Percentiles rank a stretch among this genome's conserved stretches.
Evolutionary conservation across 2,113 vertebrate genomes (phyloP).

Genomic region (Ondatra zibethicus): DNA sequence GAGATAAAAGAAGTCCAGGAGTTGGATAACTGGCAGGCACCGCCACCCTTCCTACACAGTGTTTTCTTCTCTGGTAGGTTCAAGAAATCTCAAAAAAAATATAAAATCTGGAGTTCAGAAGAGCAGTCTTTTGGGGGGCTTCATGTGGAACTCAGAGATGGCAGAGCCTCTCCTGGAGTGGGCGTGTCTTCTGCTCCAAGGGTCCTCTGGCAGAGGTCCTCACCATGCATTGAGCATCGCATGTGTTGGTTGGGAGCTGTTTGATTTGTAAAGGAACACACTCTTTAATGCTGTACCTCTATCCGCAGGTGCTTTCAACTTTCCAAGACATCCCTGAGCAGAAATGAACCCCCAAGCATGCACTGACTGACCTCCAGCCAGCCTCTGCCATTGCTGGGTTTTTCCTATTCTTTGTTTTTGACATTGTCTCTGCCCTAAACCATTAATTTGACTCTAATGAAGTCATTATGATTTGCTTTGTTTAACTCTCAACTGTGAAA

Average conservation of each 20-base stretch:
- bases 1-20: conserved; percentile 79
- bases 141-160: background rate
- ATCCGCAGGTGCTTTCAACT: conserved; percentile 62
- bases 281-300: conserved; percentile 42
- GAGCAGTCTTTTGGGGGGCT: conserved; percentile 43
- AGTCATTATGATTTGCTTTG: background rate
- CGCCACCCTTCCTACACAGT: background rate
- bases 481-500: conserved; percentile 45
- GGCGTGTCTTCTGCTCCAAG: background rate
- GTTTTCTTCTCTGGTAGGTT: conserved; percentile 37
- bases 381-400: background rate
- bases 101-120: background rate
- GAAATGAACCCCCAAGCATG: conserved; percentile 5
- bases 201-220: background rate
- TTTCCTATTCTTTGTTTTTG: background rate
- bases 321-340: conserved; percentile 53
- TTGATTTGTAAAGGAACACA: background rate
- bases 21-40: conserved; percentile 63
- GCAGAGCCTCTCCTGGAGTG: background rate
- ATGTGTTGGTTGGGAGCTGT: background rate
- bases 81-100: conserved; percentile 37
- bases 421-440: conserved; percentile 7
- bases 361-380: background rate
- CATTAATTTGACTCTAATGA: conserved; percentile 5
- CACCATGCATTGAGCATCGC: background rate